These are phyloP conservation scores for Bos taurus DNA, from an alignment of 2,113 vertebrate genomes.

Conservation along the genomic window DNA sequence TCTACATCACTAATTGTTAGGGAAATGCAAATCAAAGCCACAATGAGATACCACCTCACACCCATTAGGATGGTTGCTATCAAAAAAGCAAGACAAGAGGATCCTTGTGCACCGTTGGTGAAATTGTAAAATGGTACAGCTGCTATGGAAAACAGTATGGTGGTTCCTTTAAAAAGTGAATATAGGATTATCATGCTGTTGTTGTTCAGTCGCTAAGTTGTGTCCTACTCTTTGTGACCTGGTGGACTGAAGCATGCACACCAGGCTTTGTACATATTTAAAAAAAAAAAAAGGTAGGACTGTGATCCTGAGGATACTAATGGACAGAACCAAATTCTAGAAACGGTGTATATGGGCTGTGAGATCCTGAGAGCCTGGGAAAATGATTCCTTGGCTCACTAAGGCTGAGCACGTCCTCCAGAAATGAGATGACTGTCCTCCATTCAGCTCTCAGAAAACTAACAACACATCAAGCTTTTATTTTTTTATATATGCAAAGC, in stretches of 20 bases:
- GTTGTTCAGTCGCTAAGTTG: background rate
- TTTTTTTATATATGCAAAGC: background rate
- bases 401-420: background rate
- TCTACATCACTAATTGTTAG: background rate
- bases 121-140: background rate
- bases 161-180: background rate
- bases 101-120: background rate
- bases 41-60: background rate
- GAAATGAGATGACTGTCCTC: background rate
- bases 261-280: background rate
- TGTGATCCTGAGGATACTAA: background rate
- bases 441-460: background rate
- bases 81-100: background rate
- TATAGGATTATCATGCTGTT: background rate
- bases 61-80: background rate
- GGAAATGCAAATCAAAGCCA: background rate
- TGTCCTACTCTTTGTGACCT: background rate
- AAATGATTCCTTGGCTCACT: background rate
- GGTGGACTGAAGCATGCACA: accelerated
- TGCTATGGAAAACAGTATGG: background rate
- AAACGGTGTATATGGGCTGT: background rate
- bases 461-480: background rate
- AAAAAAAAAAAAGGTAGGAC: background rate
- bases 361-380: background rate
- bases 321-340: background rate